These are phyloP conservation scores for Urocynchramus pylzowi DNA, from an alignment of 2,113 vertebrate species.

Conservation along the genomic window DNA sequence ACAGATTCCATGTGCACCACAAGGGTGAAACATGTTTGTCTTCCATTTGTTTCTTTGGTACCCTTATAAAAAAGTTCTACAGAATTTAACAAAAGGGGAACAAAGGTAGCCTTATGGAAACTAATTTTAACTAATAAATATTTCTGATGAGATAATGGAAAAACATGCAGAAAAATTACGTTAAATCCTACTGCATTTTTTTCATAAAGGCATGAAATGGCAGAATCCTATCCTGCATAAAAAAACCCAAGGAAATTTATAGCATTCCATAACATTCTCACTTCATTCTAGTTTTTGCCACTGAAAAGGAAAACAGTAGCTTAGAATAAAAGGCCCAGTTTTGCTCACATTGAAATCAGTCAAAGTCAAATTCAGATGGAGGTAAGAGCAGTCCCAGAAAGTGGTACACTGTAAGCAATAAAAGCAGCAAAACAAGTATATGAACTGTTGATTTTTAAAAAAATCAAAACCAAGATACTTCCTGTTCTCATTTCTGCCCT, in stretches of 20 bases:
- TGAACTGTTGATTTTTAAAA: background rate
- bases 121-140: background rate
- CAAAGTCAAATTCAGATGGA: background rate
- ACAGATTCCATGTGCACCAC: background rate
- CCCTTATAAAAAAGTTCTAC: background rate
- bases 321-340: constrained; percentile 6
- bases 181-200: background rate
- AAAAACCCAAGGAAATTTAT: background rate
- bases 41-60: constrained; percentile 11
- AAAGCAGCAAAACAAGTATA: background rate
- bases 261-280: background rate
- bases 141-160: background rate
- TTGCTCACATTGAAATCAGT: background rate
- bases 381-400: background rate
- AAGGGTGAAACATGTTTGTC: background rate
- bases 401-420: background rate
- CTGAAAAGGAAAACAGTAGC: background rate
- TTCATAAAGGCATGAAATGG: constrained; percentile 8
- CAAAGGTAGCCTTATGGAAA: background rate
- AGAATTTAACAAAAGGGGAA: background rate
- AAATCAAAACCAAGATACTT: background rate
- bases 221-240: background rate
- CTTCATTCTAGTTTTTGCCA: background rate
- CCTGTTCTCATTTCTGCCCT: constrained; percentile 19
- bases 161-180: background rate